A percentile compares a stretch with the other conserved stretches of the same genome.
Conservation (phyloP, 1,140 invertebrate genomes). For the Latrodectus geometricus region DNA sequence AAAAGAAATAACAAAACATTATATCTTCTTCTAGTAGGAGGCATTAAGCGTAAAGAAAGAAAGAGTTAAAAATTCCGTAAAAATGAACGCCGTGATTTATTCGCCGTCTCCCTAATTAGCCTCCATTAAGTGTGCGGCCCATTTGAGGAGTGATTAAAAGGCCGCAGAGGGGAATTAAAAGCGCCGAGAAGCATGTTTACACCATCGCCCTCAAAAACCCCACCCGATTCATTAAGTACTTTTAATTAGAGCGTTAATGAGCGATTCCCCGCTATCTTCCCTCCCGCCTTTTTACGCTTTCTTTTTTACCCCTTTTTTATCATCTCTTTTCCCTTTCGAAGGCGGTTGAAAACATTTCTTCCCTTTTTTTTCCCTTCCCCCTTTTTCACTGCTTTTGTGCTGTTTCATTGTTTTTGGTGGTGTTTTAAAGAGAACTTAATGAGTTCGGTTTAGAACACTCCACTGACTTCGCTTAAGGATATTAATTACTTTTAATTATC, state of each 20-base stretch:
- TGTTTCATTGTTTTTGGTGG: constrained; percentile 57
- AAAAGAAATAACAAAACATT: background rate
- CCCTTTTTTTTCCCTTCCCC: background rate
- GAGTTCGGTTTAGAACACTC: constrained; percentile 55
- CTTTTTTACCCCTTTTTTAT: constrained; percentile 19
- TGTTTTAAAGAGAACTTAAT: constrained; percentile 57
- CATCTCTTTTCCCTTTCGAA: constrained; percentile 8
- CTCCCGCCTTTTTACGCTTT: constrained; percentile 10
- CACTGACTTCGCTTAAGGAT: constrained; percentile 55
- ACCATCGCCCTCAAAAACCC: constrained; percentile 55
- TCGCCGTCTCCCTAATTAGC: constrained; percentile 38
- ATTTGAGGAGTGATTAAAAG: constrained; percentile 60
- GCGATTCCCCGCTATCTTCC: constrained; percentile 10
- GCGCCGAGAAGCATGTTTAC: constrained; percentile 57
- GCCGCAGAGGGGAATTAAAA: constrained; percentile 60
- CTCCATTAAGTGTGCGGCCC: constrained; percentile 52
- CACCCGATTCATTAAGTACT: constrained; percentile 58
- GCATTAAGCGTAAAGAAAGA: background rate
- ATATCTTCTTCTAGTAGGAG: background rate
- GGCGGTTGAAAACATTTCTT: background rate
- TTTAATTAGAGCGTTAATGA: constrained; percentile 60
- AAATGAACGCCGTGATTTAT: constrained; percentile 52
- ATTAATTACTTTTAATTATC: constrained; percentile 63
- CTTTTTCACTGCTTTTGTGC: background rate
- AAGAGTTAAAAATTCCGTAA: constrained; percentile 54